Evolutionary conservation across 1,140 invertebrate genomes (phyloP).

Genomic region (Gonatopus flavifemur): DNA sequence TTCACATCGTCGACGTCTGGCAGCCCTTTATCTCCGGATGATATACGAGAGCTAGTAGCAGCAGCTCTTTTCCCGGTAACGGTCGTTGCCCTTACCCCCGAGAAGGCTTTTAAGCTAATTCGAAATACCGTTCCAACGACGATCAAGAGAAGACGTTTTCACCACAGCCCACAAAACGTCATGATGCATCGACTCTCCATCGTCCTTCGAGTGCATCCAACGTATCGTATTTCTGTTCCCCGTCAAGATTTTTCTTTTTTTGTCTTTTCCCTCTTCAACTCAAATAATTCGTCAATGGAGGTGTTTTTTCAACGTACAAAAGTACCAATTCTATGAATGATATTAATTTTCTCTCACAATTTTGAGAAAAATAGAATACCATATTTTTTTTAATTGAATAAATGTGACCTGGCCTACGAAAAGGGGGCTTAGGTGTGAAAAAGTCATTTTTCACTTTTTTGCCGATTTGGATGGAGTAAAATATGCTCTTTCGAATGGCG

Average conservation of each 20-base stretch:
- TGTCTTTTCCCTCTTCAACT: background rate
- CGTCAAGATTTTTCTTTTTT: background rate
- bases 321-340: too few relatives aligned
- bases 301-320: too few relatives aligned
- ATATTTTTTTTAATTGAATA: too few relatives aligned
- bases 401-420: too few relatives aligned
- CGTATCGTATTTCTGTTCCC: background rate
- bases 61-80: slow-evolving; percentile 12
- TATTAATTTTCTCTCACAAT: too few relatives aligned
- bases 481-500: too few relatives aligned
- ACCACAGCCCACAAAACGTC: background rate
- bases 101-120: slow-evolving; percentile 33
- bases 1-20: slow-evolving; percentile 25
- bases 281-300: too few relatives aligned
- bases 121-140: background rate
- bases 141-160: too few relatives aligned
- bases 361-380: too few relatives aligned
- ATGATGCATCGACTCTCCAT: background rate
- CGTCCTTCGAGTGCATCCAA: background rate
- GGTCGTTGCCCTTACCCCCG: slow-evolving; percentile 12
- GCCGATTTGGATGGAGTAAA: too few relatives aligned
- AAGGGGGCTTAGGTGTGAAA: too few relatives aligned
- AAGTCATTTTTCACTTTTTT: too few relatives aligned
- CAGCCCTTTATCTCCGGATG: slow-evolving; percentile 33
- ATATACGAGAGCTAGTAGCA: slow-evolving; percentile 26